Evolutionary conservation across 1,140 invertebrate genomes (phyloP), one percentile per base, ranked within the genome.

Genomic region (Drosophila subpulchrella): DNA sequence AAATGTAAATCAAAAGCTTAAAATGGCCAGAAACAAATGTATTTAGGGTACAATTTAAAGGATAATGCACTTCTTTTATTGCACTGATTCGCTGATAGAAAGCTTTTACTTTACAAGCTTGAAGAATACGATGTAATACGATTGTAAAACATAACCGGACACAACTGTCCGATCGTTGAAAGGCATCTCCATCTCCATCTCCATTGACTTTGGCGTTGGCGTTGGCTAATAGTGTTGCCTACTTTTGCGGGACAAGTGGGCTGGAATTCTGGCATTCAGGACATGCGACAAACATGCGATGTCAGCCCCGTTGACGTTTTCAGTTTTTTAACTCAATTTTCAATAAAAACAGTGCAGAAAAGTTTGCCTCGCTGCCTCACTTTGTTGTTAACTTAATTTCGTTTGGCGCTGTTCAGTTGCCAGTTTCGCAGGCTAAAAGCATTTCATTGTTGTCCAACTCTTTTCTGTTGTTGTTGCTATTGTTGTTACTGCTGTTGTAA

Each of bases 361-460:
- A 89, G 81, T 81, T 89, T 89, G 71, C 61, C 54, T 75, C 51
- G 55, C 61, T 47, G 47, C 50, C 67, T 48, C 65, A 71, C 73
- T 78, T 75, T 83, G 77, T 83, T 89, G 85, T 84, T 89, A 89
- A 88, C 84, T 89, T 84, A 83, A 83, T 83, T 83, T 83, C 76
- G 81, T 63, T 84, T 77, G 76, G 61, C 53, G 79, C 68, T 82
- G 65, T 54, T 72, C 61, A 54, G 53, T 63, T 68, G 47, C 36
- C 65, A 62, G 56, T 68, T 72, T 73, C 47, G 75, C 55, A 59
- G 79, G 77, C 84, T 89, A 89, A 89, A 89, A 89, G 84, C 77
- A 89, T 89, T 89, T 89, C 84, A 90, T 89, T 89, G 84, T 89
- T 90, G 85, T 70, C 76, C 77, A 84, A 84, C 81, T 84, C 76